Conservation (phyloP, 2,888 invertebrate species). For the Cosmia trapezina region DNA sequence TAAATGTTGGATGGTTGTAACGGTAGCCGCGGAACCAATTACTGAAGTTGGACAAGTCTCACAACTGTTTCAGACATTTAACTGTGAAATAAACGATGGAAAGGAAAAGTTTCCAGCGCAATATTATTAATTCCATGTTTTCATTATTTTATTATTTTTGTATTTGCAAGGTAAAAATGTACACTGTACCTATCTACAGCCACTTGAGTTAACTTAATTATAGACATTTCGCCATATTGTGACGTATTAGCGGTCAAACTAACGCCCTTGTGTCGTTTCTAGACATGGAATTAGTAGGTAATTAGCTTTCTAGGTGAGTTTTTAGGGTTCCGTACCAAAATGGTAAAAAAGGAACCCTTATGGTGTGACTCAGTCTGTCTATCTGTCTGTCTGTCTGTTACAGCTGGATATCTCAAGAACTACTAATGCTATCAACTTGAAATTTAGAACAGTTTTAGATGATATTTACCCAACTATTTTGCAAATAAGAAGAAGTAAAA, state of each 20-base stretch:
- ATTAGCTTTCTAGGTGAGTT: too few relatives aligned
- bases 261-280: not conserved
- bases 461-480: too few relatives aligned
- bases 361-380: too few relatives aligned
- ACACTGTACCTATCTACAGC: not conserved
- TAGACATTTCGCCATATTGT: conserved; percentile 1
- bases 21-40: conserved; percentile 60
- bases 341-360: too few relatives aligned
- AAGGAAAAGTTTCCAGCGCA: conserved; percentile 44
- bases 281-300: too few relatives aligned
- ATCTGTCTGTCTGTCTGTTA: too few relatives aligned
- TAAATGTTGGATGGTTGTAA: conserved; percentile 54
- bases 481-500: too few relatives aligned
- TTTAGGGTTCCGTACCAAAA: too few relatives aligned
- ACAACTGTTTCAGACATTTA: conserved; percentile 59
- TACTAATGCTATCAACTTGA: too few relatives aligned
- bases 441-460: too few relatives aligned
- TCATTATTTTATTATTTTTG: conserved; percentile 18
- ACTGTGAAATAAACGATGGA: conserved; percentile 57
- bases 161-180: not conserved
- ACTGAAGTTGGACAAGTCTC: conserved; percentile 57
- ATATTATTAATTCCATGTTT: conserved; percentile 47
- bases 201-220: not conserved
- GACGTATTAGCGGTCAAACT: conserved; percentile 19
- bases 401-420: too few relatives aligned